These are phyloP conservation scores for Arnoldichthys spilopterus DNA, from an alignment of 2,797 vertebrate genomes.

Conservation along the genomic window DNA sequence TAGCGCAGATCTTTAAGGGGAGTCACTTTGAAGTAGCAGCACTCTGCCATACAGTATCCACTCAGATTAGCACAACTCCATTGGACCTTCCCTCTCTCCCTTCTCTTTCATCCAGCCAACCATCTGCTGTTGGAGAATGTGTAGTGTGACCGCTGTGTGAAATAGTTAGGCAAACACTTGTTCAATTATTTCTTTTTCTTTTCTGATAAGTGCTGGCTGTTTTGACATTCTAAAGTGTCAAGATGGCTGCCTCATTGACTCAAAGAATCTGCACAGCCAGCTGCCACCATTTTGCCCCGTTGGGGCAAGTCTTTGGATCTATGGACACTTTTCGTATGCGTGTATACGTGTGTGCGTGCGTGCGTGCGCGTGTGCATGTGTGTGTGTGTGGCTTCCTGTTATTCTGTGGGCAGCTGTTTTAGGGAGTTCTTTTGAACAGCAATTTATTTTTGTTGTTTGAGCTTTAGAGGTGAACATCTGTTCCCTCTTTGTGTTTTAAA, in stretches of 20 bases:
- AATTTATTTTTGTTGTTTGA: constrained; percentile 66
- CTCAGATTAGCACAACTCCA: constrained; percentile 44
- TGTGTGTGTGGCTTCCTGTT: constrained; percentile 84
- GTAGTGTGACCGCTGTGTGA: constrained; percentile 72
- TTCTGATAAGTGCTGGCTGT: constrained; percentile 66
- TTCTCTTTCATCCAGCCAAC: constrained; percentile 58
- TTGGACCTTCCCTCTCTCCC: constrained; percentile 29
- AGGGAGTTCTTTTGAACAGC: constrained; percentile 78
- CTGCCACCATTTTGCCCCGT: constrained; percentile 56
- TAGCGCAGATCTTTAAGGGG: constrained; percentile 41
- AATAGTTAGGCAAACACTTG: constrained; percentile 62
- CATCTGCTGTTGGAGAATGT: constrained; percentile 80
- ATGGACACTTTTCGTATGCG: constrained; percentile 70
- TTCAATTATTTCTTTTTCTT: constrained; percentile 63
- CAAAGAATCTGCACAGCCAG: constrained; percentile 50
- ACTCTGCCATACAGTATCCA: constrained; percentile 39
- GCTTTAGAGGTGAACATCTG: constrained; percentile 80
- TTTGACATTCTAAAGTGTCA: constrained; percentile 67
- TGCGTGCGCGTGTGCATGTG: constrained; percentile 17
- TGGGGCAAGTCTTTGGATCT: constrained; percentile 67
- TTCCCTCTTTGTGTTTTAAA: constrained; percentile 77
- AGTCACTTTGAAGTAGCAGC: constrained; percentile 40
- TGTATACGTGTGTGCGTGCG: constrained; percentile 60
- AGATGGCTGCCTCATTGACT: constrained; percentile 61
- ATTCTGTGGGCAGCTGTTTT: constrained; percentile 87